These are phyloP conservation scores for Ophion obscuratus DNA, from an alignment of 2,888 invertebrate species.

Conservation along the genomic window DNA sequence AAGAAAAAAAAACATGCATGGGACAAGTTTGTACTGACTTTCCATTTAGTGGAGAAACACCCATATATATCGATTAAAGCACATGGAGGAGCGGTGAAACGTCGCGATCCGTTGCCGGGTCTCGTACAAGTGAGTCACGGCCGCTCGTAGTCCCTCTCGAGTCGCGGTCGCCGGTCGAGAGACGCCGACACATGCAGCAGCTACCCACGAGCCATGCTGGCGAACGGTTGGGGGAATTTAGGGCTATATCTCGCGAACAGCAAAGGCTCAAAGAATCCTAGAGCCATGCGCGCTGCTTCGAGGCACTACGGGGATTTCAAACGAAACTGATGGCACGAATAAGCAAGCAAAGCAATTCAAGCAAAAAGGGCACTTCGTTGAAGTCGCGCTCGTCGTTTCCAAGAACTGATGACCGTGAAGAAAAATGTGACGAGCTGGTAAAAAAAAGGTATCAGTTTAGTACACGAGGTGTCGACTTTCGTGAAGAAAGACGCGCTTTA, in stretches of 20 bases:
- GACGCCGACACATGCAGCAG: slow-evolving; percentile 50
- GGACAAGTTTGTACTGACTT: too few relatives aligned
- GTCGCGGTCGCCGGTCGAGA: slow-evolving; percentile 33
- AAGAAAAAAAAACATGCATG: too few relatives aligned
- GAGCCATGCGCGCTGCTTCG: slow-evolving; percentile 19
- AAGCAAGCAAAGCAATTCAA: too few relatives aligned
- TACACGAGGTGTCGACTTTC: too few relatives aligned
- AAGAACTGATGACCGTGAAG: too few relatives aligned
- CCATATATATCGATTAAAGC: slow-evolving; percentile 4
- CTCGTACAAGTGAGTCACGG: slow-evolving; percentile 60
- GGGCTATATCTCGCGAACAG: slow-evolving; percentile 35
- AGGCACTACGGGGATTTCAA: not conserved
- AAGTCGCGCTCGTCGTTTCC: too few relatives aligned
- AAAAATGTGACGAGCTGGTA: too few relatives aligned
- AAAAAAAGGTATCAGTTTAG: too few relatives aligned
- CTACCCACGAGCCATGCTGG: slow-evolving; percentile 23
- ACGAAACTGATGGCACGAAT: not conserved
- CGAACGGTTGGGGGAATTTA: not conserved
- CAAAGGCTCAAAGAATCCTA: slow-evolving; percentile 36
- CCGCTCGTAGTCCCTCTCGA: slow-evolving; percentile 39
- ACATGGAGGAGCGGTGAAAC: slow-evolving; percentile 46
- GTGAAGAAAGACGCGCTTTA: too few relatives aligned
- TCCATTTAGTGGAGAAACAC: too few relatives aligned
- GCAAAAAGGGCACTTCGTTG: too few relatives aligned
- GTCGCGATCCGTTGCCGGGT: slow-evolving; percentile 54